These are phyloP conservation scores for Dasypogon diadema DNA, from an alignment of 2,888 invertebrate species.

Conservation along the genomic window DNA sequence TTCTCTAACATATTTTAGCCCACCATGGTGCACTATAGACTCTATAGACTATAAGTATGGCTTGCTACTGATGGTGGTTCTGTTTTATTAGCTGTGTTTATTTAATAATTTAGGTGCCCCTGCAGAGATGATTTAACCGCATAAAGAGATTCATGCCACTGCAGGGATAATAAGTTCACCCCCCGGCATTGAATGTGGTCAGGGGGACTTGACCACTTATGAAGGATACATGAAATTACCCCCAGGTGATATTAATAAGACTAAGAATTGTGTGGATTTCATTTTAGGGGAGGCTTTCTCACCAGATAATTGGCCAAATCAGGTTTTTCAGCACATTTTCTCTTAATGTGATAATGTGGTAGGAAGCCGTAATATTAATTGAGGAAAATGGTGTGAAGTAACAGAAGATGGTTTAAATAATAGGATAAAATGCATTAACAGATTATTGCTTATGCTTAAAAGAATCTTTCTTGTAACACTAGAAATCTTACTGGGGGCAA, in stretches of 20 bases:
- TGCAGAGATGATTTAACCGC: constrained; percentile 57
- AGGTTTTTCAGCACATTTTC: no score
- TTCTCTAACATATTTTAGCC: background rate
- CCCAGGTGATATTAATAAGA: background rate
- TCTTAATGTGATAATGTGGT: no score
- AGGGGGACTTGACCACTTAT: constrained; percentile 6
- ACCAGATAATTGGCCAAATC: no score
- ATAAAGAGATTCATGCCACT: constrained; percentile 56
- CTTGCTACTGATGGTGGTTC: background rate
- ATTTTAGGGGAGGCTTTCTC: no score
- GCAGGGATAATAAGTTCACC: constrained; percentile 55
- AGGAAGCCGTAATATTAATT: no score
- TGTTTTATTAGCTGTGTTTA: constrained; percentile 56
- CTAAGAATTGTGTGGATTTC: background rate
- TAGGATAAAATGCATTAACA: no score
- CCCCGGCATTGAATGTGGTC: background rate
- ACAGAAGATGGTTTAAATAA: no score
- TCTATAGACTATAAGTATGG: background rate
- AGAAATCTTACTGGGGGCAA: no score
- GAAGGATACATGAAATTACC: background rate
- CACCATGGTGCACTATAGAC: constrained; percentile 4
- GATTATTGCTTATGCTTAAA: no score
- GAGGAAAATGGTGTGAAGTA: no score
- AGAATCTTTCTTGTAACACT: no score
- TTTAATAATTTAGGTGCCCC: constrained; percentile 56